Evolutionary conservation across 2,113 vertebrate species (phyloP).

Genomic region (Myotis yumanensis): DNA sequence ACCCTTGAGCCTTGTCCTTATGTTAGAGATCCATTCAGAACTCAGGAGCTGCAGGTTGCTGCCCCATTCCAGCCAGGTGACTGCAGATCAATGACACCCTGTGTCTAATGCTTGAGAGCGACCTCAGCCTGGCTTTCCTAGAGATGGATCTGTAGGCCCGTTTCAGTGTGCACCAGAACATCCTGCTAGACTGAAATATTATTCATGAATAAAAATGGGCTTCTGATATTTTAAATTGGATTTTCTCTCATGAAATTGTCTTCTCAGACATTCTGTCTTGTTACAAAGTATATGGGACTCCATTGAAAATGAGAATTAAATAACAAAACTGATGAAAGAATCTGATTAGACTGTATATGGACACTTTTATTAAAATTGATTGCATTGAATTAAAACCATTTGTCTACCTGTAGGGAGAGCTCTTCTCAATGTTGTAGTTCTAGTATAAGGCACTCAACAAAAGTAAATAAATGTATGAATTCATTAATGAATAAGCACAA

Average conservation of each 20-base stretch:
- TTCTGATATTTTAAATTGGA: constrained; percentile 2
- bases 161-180: background rate
- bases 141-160: background rate
- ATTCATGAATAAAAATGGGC: background rate
- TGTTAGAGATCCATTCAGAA: background rate
- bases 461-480: background rate
- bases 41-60: background rate
- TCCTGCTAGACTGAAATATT: background rate
- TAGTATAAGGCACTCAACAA: background rate
- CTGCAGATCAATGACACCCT: background rate
- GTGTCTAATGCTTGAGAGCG: background rate
- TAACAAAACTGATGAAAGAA: constrained; percentile 22
- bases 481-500: background rate
- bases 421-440: background rate
- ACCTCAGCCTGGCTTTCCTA: background rate
- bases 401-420: background rate
- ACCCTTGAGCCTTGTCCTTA: background rate
- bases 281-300: constrained; percentile 38
- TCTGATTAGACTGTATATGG: constrained; percentile 31
- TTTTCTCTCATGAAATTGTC: constrained; percentile 28
- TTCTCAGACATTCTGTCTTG: constrained; percentile 64
- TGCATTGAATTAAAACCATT: background rate
- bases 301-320: constrained; percentile 19
- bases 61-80: background rate
- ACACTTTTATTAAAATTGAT: constrained; percentile 25